Conservation (phyloP, 92 coral and sea anemone genomes). For the Phenganax stokvisi region DNA sequence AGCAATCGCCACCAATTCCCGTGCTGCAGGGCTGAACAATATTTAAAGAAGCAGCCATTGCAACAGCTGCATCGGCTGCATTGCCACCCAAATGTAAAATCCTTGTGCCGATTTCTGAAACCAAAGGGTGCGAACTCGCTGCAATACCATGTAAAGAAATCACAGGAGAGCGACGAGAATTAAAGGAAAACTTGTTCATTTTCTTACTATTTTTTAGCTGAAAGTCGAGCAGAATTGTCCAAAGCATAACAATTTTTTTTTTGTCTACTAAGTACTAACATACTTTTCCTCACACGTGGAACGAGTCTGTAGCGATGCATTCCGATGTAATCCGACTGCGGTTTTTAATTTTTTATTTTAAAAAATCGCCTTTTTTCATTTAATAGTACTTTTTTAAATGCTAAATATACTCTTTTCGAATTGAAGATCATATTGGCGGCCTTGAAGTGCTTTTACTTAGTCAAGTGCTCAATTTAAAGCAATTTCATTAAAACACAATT, state of each 20-base stretch:
- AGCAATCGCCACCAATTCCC: constrained; percentile 93
- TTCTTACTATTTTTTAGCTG: background rate
- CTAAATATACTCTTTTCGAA: background rate
- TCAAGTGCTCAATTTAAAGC: background rate
- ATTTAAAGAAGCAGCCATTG: constrained; percentile 87
- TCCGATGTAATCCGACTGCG: background rate
- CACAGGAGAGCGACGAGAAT: constrained; percentile 86
- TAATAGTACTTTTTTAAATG: background rate
- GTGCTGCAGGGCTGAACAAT: constrained; percentile 91
- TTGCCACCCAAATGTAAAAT: constrained; percentile 77
- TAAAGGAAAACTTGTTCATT: constrained; percentile 42
- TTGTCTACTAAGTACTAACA: background rate
- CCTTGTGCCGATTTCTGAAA: constrained; percentile 73
- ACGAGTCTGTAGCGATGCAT: background rate
- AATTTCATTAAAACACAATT: background rate
- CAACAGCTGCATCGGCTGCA: constrained; percentile 97
- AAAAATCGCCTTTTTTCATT: background rate
- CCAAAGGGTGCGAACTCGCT: constrained; percentile 81
- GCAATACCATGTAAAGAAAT: constrained; percentile 77
- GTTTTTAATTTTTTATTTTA: background rate
- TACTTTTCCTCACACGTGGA: background rate
- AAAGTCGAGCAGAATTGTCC: background rate
- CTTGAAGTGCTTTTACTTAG: background rate
- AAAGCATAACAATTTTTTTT: background rate
- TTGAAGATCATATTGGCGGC: background rate